These are phyloP conservation scores for Halesus radiatus DNA, from an alignment of 1,140 invertebrate genomes.

Conservation along the genomic window DNA sequence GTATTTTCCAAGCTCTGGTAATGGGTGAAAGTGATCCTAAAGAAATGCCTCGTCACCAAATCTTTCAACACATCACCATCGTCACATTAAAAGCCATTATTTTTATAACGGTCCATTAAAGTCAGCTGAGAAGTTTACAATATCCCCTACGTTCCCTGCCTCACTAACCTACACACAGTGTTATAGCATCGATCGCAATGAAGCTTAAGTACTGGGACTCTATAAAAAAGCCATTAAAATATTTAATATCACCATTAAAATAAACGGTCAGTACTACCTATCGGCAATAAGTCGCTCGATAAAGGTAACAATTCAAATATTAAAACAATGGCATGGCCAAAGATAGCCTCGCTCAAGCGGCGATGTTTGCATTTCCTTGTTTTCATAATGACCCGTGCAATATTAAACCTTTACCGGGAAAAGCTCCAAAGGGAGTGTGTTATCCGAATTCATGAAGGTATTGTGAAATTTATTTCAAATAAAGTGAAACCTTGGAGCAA, in stretches of 20 bases:
- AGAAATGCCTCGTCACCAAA: background rate
- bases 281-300: conserved; percentile 15
- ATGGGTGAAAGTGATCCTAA: background rate
- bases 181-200: conserved; percentile 37
- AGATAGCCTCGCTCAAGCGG: background rate
- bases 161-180: conserved; percentile 41
- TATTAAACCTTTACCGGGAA: too few species aligned
- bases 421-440: too few species aligned
- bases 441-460: too few species aligned
- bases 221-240: conserved; percentile 56
- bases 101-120: conserved; percentile 54
- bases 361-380: background rate
- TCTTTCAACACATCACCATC: conserved; percentile 26
- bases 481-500: too few species aligned
- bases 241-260: conserved; percentile 56
- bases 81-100: conserved; percentile 43
- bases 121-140: conserved; percentile 49
- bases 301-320: conserved; percentile 20
- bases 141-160: conserved; percentile 33
- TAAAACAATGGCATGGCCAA: conserved; percentile 14
- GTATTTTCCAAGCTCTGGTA: background rate
- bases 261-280: conserved; percentile 44
- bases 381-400: background rate
- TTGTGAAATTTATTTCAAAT: too few species aligned
- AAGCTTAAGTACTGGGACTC: conserved; percentile 48